A percentile compares a stretch with the other conserved stretches of the same genome.
Conservation (phyloP, 2,888 invertebrate genomes). For the Drosophila fungiperda region DNA sequence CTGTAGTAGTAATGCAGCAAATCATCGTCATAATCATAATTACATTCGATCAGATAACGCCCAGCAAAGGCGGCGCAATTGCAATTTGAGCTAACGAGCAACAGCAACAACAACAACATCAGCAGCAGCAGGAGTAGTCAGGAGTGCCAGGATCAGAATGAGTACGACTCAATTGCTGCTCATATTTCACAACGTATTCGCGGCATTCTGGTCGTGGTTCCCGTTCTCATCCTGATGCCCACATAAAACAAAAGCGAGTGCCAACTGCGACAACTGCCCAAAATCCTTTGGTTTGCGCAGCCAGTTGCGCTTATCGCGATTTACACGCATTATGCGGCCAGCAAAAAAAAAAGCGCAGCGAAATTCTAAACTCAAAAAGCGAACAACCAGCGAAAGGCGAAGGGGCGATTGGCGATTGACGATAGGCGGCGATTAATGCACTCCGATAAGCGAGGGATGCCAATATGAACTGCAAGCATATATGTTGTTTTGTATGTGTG, state of each 20-base stretch:
- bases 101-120: slow-evolving; percentile 12
- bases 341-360: slow-evolving; percentile 72
- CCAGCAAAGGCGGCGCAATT: slow-evolving; percentile 59
- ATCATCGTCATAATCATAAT: slow-evolving; percentile 81
- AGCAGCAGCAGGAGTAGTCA: neutral
- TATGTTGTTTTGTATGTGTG: neutral
- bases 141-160: slow-evolving; percentile 16
- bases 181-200: slow-evolving; percentile 63
- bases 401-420: slow-evolving; percentile 35
- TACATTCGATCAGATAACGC: slow-evolving; percentile 79
- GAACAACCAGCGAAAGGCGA: slow-evolving; percentile 25
- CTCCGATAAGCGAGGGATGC: slow-evolving; percentile 54
- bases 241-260: slow-evolving; percentile 68
- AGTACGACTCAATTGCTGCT: slow-evolving; percentile 67
- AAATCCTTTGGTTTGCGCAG: slow-evolving; percentile 53
- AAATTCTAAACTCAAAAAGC: slow-evolving; percentile 73
- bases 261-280: slow-evolving; percentile 54
- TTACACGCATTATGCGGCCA: slow-evolving; percentile 75
- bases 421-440: slow-evolving; percentile 74
- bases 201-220: slow-evolving; percentile 27
- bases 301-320: slow-evolving; percentile 76
- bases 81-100: slow-evolving; percentile 77
- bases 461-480: slow-evolving; percentile 11
- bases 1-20: slow-evolving; percentile 64
- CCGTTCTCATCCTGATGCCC: slow-evolving; percentile 46